Base-by-base conservation (phyloP, 2,888 invertebrate species). In the Drosophila fungiperda region DNA sequence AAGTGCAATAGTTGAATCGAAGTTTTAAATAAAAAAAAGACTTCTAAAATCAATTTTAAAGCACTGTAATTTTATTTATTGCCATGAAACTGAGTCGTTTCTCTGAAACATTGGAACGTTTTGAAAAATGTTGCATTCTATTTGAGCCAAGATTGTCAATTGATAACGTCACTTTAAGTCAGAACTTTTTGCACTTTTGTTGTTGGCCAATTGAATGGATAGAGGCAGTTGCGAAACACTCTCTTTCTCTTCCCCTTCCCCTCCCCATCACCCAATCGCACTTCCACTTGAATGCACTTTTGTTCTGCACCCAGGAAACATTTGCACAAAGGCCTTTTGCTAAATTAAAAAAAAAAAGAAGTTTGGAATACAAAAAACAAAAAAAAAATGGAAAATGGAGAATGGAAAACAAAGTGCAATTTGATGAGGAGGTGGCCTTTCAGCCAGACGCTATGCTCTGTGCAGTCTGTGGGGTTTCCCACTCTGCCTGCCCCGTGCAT, bases 241-340 rank as follows among this genome's bases (percentile, higher is more conserved):
- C 58, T 54, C 36, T 36, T 53, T 2, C 35, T 23, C 32, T 33
- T 20, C 35, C 15, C 12, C 29, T 20, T 8, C 40, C 40, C 36
- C 33, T 15, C 29, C 35, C 8, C 11, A 17, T 61, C 57, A 68
- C 65, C 62, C 3, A 23, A 15, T 81, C 80, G 68, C 78, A 80
- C 81, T 91, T 89, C 87, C 91, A 89, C 90, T 89, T 89, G 84
- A 91, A 88, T 91, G 90, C 90, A 87, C 88, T 84, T 84, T 89
- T 80, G 83, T 83, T 82, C 85, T 89, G 67, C 63, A 62, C 40
- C 58, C 64, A 54, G 66, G 62, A 59, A 67, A 58, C 64, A 68
- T 72, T 72, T 68, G 38, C 50, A 80, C 68, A 76, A 75, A 73
- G 42, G 66, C 63, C 55, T 68, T 68, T 79, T 68, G 57, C 67